phyloP scores from a whole-genome alignment of 1,140 invertebrate genomes.

The Oryctes rhinoceros region DNA sequence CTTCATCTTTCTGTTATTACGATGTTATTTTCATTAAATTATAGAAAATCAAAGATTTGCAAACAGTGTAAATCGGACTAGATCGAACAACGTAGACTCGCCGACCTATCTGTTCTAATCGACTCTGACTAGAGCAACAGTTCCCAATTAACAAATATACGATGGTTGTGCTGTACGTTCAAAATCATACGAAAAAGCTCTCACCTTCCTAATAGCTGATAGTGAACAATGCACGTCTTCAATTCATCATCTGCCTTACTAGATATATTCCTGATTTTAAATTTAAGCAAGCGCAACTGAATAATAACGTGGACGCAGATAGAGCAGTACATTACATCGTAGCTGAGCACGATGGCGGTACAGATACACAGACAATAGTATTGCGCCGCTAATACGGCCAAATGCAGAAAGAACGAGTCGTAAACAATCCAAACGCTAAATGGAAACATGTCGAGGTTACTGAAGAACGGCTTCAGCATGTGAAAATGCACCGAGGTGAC shows the following conservation, averaged over 20 bases:
- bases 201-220: neutral
- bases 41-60: too few species aligned
- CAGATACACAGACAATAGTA: neutral
- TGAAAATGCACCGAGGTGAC: neutral
- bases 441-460: neutral
- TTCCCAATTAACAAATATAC: too few species aligned
- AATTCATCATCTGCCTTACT: neutral
- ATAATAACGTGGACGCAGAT: slow-evolving; percentile 3
- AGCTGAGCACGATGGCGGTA: neutral
- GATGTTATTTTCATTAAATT: too few species aligned
- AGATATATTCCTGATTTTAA: neutral
- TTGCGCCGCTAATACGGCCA: neutral
- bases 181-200: too few species aligned
- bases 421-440: neutral
- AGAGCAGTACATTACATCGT: slow-evolving; percentile 17
- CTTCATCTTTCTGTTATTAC: too few species aligned
- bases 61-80: too few species aligned
- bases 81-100: too few species aligned
- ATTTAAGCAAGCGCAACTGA: slow-evolving; percentile 8
- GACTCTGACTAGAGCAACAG: too few species aligned
- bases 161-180: too few species aligned
- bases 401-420: neutral
- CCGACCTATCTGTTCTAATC: too few species aligned
- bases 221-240: neutral
- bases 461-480: neutral